These are phyloP conservation scores for Oryzias javanicus DNA, from an alignment of 2,113 vertebrate species.

Conservation along the genomic window DNA sequence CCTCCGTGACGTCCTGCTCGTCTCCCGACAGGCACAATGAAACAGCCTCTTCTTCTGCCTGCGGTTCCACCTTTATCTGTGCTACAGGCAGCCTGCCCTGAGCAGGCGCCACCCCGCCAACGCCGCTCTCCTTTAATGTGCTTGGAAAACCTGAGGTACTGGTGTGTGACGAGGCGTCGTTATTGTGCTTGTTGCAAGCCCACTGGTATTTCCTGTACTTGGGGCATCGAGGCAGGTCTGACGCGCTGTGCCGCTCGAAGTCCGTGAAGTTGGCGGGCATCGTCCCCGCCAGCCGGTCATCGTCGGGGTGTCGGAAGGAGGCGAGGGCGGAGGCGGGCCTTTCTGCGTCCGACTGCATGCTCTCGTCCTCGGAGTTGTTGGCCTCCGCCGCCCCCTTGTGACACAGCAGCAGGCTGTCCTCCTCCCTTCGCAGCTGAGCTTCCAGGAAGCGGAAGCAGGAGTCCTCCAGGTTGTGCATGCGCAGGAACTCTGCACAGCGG, in stretches of 20 bases:
- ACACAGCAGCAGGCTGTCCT: conserved; percentile 87
- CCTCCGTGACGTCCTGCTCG: conserved; percentile 85
- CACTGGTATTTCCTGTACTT: conserved; percentile 99
- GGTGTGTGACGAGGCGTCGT: conserved; percentile 90
- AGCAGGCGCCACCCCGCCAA: conserved; percentile 67
- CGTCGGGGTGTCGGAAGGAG: conserved; percentile 78
- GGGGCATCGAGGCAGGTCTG: conserved; percentile 88
- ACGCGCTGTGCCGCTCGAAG: conserved; percentile 82
- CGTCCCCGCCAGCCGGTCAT: conserved; percentile 77
- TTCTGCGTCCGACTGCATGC: conserved; percentile 81
- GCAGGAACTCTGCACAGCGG: conserved; percentile 95
- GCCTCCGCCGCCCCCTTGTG: conserved; percentile 81
- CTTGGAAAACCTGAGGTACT: conserved; percentile 99
- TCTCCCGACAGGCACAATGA: conserved; percentile 91
- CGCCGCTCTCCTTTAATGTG: conserved; percentile 85
- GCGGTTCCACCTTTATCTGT: conserved; percentile 92
- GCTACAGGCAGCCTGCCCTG: conserved; percentile 79
- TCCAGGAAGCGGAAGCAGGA: conserved; percentile 99
- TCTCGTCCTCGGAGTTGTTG: conserved; percentile 86
- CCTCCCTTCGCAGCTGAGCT: conserved; percentile 91
- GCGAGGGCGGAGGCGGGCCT: conserved; percentile 80
- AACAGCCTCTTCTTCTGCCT: conserved; percentile 85
- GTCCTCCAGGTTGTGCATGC: conserved; percentile 99
- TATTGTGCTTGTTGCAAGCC: conserved; percentile 97
- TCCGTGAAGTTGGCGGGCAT: conserved; percentile 77